Conservation (phyloP, 2,797 vertebrate genomes). For the Monodelphis domestica region DNA sequence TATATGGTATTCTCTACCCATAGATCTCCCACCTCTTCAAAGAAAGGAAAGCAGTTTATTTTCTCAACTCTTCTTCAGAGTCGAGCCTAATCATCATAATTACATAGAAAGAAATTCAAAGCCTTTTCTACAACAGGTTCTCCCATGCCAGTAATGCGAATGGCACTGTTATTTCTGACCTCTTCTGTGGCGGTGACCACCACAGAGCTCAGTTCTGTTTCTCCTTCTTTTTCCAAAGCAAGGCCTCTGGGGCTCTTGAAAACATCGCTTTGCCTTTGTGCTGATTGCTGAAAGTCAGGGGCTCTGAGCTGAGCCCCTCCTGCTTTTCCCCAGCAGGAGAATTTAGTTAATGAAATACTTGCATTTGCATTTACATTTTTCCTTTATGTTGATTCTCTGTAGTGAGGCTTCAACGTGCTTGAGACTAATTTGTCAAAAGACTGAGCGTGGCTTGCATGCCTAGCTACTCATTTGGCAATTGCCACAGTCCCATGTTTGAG, state of each 20-base stretch:
- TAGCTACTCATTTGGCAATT: slow-evolving; percentile 30
- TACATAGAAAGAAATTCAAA: background rate
- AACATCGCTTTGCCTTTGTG: background rate
- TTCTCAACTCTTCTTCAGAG: background rate
- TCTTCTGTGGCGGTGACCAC: background rate
- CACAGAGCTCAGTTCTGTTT: background rate
- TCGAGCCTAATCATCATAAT: background rate
- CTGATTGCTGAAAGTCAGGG: background rate
- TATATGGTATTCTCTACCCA: background rate
- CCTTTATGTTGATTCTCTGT: slow-evolving; percentile 7
- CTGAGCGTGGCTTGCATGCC: background rate
- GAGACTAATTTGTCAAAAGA: slow-evolving; percentile 34
- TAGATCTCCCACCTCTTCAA: background rate
- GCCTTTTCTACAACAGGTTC: slow-evolving; percentile 23
- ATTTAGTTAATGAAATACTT: slow-evolving; percentile 16
- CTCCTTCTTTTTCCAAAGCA: slow-evolving; percentile 6
- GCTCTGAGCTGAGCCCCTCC: background rate
- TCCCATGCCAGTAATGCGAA: background rate
- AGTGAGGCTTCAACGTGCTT: background rate
- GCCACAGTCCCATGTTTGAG: background rate
- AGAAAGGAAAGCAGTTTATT: background rate
- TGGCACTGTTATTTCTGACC: slow-evolving; percentile 9
- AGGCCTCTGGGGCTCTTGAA: background rate
- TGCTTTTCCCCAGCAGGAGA: background rate
- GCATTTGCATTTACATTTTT: slow-evolving; percentile 1